A percentile compares a stretch with the other conserved stretches of the same genome.
phyloP scores from a whole-genome alignment of 2,113 vertebrate genomes.

The Cervus canadensis region DNA sequence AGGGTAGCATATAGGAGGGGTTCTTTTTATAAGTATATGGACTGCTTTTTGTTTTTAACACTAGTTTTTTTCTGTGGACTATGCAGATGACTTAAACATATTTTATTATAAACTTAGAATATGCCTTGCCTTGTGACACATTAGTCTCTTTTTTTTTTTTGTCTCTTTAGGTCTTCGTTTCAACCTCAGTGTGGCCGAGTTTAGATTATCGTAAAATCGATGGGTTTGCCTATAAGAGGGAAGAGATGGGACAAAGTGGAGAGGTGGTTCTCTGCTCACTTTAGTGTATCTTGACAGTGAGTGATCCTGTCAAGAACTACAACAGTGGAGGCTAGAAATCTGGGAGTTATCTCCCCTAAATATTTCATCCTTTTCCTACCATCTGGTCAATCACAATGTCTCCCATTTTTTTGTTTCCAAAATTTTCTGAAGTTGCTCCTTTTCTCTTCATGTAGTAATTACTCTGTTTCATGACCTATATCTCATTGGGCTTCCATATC shows the following conservation, averaged over 20 bases:
- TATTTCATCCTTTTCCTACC: neutral
- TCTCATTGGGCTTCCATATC: neutral
- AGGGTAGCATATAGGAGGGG: neutral
- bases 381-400: neutral
- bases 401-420: neutral
- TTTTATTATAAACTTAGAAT: neutral
- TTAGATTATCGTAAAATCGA: neutral
- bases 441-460: neutral
- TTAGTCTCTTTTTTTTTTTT: neutral
- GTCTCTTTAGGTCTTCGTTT: neutral
- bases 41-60: neutral
- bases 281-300: too few species aligned
- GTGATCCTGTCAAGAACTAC: neutral
- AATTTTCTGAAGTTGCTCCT: neutral
- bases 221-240: neutral
- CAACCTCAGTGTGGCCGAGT: neutral
- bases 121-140: neutral
- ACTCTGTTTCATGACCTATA: neutral
- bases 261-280: neutral
- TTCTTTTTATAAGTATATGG: neutral
- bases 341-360: neutral
- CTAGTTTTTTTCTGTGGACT: neutral
- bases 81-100: neutral
- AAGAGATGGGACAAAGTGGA: neutral
- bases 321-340: neutral